Evolutionary conservation across 2,113 vertebrate species (phyloP).

Genomic region (Eolophus roseicapilla): DNA sequence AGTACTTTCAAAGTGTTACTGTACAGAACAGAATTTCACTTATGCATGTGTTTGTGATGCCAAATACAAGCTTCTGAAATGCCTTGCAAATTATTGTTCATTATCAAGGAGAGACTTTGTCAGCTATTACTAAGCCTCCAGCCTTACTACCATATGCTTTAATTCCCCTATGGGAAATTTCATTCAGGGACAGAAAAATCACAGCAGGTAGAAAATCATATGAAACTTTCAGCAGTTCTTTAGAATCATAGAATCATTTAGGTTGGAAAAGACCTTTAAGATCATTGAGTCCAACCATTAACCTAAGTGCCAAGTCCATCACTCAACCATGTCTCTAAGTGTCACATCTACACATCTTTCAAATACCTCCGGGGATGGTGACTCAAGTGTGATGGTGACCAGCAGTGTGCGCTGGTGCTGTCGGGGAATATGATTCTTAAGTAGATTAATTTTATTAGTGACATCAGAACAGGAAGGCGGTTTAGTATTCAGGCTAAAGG

Average conservation of each 20-base stretch:
- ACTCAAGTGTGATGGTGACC: not conserved
- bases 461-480: not conserved
- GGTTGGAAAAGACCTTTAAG: not conserved
- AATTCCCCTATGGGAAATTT: not conserved
- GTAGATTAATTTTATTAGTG: not conserved
- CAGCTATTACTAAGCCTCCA: not conserved
- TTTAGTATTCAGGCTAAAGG: not conserved
- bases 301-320: not conserved
- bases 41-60: not conserved
- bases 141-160: not conserved
- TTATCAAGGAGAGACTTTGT: not conserved
- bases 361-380: not conserved
- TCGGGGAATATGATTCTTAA: not conserved
- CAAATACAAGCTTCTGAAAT: not conserved
- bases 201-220: not conserved
- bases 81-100: not conserved
- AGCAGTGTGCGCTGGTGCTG: not conserved
- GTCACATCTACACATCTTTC: rapidly evolving
- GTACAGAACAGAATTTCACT: slow-evolving; percentile 8
- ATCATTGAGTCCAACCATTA: not conserved
- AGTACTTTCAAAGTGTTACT: slow-evolving; percentile 27
- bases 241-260: not conserved
- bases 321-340: too few relatives aligned
- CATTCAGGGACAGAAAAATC: not conserved
- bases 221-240: not conserved